These are phyloP conservation scores for Heliangelus exortis DNA, from an alignment of 2,797 vertebrate species.

Conservation along the genomic window DNA sequence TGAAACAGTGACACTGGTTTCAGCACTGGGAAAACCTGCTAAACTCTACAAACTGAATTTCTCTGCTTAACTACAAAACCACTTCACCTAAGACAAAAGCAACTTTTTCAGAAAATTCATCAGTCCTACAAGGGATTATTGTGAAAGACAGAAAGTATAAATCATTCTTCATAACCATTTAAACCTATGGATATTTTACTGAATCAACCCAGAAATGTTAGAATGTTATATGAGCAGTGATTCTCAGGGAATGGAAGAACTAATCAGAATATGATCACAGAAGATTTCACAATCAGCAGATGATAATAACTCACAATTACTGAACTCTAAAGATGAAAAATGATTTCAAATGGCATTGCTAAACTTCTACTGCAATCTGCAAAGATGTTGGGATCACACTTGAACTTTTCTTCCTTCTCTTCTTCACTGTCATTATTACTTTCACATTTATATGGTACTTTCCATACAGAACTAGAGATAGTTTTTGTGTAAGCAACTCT, in stretches of 20 bases:
- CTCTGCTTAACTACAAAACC: background rate
- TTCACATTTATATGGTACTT: background rate
- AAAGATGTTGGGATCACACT: background rate
- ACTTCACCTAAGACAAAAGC: background rate
- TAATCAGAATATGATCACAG: slow-evolving; percentile 3
- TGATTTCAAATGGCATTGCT: background rate
- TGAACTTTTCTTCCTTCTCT: background rate
- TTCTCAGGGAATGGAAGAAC: background rate
- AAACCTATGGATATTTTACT: background rate
- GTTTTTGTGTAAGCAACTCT: background rate
- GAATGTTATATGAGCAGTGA: background rate
- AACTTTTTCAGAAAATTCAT: background rate
- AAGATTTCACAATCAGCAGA: slow-evolving; percentile 28
- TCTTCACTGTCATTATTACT: background rate
- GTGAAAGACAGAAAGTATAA: background rate
- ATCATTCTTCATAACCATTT: background rate
- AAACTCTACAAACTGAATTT: background rate
- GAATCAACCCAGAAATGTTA: background rate
- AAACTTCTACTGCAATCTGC: background rate
- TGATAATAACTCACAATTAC: background rate
- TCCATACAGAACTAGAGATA: background rate
- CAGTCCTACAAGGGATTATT: background rate
- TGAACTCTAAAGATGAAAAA: slow-evolving; percentile 1
- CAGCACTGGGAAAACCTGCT: background rate
- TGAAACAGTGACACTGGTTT: background rate